Conservation (phyloP, 2,113 vertebrate species). For the Halichoerus grypus region DNA sequence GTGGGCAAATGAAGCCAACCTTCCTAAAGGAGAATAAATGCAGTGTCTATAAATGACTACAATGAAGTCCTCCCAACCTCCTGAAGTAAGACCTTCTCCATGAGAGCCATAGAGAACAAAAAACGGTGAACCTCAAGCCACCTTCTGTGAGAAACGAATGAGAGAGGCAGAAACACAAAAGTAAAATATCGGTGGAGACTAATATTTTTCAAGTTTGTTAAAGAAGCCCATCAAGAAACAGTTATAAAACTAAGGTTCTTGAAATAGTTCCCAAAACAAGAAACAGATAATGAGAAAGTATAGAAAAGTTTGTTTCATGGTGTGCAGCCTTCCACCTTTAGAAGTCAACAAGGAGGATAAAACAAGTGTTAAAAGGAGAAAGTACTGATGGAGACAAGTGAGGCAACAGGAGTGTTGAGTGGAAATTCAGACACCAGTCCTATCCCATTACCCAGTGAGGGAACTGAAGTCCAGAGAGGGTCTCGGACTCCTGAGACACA, state of each 20-base stretch:
- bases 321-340: neutral
- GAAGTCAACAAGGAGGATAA: neutral
- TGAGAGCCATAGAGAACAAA: neutral
- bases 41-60: neutral
- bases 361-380: constrained; percentile 1
- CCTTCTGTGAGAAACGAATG: neutral
- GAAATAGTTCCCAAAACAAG: neutral
- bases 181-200: neutral
- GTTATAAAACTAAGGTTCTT: constrained; percentile 44
- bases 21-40: neutral
- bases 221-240: neutral
- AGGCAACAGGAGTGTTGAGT: neutral
- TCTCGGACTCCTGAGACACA: neutral
- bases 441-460: neutral
- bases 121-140: neutral
- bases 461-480: neutral
- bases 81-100: neutral
- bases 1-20: neutral
- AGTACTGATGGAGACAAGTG: neutral
- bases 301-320: constrained; percentile 28
- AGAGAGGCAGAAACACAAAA: neutral
- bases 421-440: neutral
- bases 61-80: neutral
- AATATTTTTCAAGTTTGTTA: constrained; percentile 25
- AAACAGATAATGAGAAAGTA: neutral